A percentile compares a stretch with the other conserved stretches of the same genome.
phyloP scores from a whole-genome alignment of 35 echinoderm and acorn worm species.

The Ophioderma brevispina region DNA sequence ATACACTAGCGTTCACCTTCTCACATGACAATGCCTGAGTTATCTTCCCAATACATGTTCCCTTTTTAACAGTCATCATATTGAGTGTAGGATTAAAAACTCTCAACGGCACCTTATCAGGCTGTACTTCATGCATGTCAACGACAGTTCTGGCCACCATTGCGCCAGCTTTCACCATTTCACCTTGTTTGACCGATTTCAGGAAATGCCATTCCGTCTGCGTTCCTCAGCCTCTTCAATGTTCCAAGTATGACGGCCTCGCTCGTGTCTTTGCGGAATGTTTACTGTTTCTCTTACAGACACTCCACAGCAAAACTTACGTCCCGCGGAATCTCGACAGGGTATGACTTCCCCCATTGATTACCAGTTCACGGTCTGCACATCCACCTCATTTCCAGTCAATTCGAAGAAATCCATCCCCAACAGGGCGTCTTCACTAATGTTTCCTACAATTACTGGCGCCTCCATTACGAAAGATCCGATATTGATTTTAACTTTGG shows the following conservation, averaged over 20 bases:
- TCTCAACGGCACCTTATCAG: neutral
- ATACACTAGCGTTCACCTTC: neutral
- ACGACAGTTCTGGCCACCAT: neutral
- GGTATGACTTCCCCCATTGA: neutral
- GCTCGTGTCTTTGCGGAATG: neutral
- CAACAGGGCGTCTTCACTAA: neutral
- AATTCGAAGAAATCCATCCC: neutral
- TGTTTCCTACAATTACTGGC: neutral
- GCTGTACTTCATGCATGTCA: neutral
- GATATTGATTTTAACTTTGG: neutral
- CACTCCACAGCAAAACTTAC: neutral
- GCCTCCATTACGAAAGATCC: neutral
- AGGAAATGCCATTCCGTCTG: neutral
- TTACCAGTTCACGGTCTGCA: neutral
- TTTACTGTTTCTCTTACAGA: neutral
- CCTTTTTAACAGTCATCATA: neutral
- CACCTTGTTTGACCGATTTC: neutral
- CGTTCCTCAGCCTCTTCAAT: neutral
- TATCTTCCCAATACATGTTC: neutral
- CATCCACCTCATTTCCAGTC: neutral
- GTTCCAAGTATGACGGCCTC: neutral
- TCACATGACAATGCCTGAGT: neutral
- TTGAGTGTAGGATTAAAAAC: slow-evolving; percentile 4
- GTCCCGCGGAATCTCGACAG: neutral
- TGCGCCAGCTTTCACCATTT: neutral